A percentile compares a stretch with the other conserved stretches of the same genome.
phyloP scores from a whole-genome alignment of 2,113 vertebrate species.

The Neopipo cinnamomea region DNA sequence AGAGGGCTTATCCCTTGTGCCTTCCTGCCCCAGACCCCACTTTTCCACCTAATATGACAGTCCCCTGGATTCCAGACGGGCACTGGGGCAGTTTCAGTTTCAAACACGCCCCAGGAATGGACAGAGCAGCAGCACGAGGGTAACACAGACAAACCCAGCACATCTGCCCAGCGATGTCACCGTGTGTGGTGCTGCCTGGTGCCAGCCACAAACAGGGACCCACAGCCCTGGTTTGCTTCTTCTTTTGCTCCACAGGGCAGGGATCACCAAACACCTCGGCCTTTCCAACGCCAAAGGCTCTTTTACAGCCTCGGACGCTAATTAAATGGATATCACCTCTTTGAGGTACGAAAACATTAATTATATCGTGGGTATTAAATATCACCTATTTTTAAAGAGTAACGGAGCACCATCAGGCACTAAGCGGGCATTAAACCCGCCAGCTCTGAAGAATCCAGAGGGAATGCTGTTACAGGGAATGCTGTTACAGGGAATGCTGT shows the following conservation, averaged over 20 bases:
- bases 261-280: background rate
- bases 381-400: background rate
- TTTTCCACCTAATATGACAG: background rate
- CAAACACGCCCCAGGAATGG: background rate
- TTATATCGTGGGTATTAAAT: background rate
- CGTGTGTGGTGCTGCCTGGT: background rate
- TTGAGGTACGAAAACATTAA: accelerated
- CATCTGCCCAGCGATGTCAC: background rate
- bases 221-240: background rate
- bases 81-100: background rate
- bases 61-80: background rate
- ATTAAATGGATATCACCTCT: background rate
- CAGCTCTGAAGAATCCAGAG: background rate
- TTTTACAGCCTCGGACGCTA: background rate
- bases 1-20: background rate
- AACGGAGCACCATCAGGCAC: accelerated
- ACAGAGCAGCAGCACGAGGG: background rate
- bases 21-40: background rate
- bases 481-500: background rate
- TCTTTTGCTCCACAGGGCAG: background rate
- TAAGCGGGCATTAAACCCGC: background rate
- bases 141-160: background rate
- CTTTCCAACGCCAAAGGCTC: background rate
- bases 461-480: accelerated
- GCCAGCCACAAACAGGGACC: background rate